Base-by-base conservation (phyloP, 2,113 vertebrate species). In the Scortum barcoo region DNA sequence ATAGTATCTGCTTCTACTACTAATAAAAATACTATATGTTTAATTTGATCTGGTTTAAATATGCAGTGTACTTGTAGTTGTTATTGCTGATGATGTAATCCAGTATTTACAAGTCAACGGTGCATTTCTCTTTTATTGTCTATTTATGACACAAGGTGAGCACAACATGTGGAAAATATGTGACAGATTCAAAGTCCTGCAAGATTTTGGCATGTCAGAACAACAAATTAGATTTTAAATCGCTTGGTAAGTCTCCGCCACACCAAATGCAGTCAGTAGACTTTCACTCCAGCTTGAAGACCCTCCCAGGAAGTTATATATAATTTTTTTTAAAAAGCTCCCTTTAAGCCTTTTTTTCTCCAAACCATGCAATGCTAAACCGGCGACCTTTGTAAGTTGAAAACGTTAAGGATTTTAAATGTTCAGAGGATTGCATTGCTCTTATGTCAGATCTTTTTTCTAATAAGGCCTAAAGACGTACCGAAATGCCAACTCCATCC, bases 1-100 rank as follows among this genome's bases (percentile, higher is more conserved):
- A 38, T 2, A 10, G 20, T 10, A 53, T 71, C 71, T 2, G 44
- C 72, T 63, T 76, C 2, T 36, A 28, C 20, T 53, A 40, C 53
- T 60, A 53, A 76, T 66, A 40, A 26, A 46, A 70, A 44, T 48
- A 26, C 20, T n/a, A 40, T 63, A 65, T 7, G 5, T 48, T 78
- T 62, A 44, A 57, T 51, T 30, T 51, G 44, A 12, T 7, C 17
- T 69, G 30, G 11, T 65, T 46, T n/a, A 48, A 44, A 57, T 22
- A 22, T 46, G 46, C n/a, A 58, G 0, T 50, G 13, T 13, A 10
- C 33, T 36, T n/a, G n/a, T n/a, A n/a, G n/a, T n/a, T n/a, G n/a
- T n/a, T n/a, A n/a, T n/a, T n/a, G n/a, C n/a, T n/a, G n/a, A n/a
- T n/a, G n/a, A n/a, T n/a, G n/a, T n/a, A n/a, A n/a, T n/a, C n/a